These are phyloP conservation scores for Zygogramma bicolorata DNA, from an alignment of 2,888 invertebrate genomes.

Conservation along the genomic window DNA sequence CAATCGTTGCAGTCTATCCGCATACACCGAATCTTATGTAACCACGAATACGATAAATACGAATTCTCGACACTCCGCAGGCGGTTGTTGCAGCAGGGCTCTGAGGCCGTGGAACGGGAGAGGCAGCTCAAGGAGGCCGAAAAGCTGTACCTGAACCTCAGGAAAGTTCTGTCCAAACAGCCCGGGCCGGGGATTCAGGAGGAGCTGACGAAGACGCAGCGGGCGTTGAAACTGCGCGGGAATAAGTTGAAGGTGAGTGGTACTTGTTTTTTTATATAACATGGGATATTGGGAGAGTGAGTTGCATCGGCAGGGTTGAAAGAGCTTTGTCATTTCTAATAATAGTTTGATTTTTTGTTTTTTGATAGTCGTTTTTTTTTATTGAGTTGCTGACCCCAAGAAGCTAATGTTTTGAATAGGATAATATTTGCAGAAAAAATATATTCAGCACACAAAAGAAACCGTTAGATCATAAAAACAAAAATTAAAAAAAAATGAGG, in stretches of 20 bases:
- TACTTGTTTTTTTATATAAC: neutral
- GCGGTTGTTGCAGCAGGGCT: slow-evolving; percentile 76
- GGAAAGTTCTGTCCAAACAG: slow-evolving; percentile 78
- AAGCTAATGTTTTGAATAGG: no score
- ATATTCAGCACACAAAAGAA: no score
- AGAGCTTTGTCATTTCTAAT: no score
- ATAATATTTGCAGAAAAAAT: no score
- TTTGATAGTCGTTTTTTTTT: no score
- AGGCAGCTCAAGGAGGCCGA: slow-evolving; percentile 78
- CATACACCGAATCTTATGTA: slow-evolving; percentile 24
- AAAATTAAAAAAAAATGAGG: no score
- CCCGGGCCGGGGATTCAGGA: slow-evolving; percentile 81
- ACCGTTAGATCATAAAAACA: no score
- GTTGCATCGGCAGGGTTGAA: no score
- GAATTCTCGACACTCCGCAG: slow-evolving; percentile 52
- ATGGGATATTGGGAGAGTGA: no score
- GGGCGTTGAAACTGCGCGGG: slow-evolving; percentile 66
- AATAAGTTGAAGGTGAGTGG: slow-evolving; percentile 69
- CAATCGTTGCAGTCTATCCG: slow-evolving; percentile 15
- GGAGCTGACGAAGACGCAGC: slow-evolving; percentile 68
- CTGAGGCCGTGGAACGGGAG: slow-evolving; percentile 71
- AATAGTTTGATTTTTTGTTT: no score
- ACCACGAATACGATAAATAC: slow-evolving; percentile 18
- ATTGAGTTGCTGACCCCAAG: no score
- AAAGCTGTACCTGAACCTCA: slow-evolving; percentile 78